phyloP scores from a whole-genome alignment of 2,888 invertebrate species.

The Orthosia cruda region DNA sequence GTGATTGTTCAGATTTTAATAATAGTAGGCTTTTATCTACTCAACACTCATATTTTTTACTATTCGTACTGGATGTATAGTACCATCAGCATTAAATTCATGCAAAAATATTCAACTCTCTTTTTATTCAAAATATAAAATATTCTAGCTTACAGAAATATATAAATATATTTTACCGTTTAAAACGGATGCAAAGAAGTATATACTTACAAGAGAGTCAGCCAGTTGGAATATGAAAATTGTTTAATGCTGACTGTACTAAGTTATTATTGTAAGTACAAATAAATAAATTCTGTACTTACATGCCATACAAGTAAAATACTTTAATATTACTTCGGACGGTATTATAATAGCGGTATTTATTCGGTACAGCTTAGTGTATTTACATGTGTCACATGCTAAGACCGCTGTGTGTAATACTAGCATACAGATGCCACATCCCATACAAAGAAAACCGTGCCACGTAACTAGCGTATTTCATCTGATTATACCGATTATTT shows the following conservation, averaged over 20 bases:
- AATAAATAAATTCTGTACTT: conserved; percentile 38
- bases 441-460: no score
- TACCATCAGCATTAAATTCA: conserved; percentile 59
- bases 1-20: conserved; percentile 16
- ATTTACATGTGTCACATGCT: conserved; percentile 9
- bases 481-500: no score
- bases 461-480: no score
- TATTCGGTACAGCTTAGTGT: conserved; percentile 31
- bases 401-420: not conserved
- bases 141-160: conserved; percentile 57
- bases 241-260: conserved; percentile 59
- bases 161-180: conserved; percentile 49
- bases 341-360: conserved; percentile 58
- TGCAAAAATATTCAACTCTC: conserved; percentile 63
- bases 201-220: conserved; percentile 46
- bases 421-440: no score
- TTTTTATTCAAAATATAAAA: conserved; percentile 56
- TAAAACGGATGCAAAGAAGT: conserved; percentile 50
- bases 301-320: conserved; percentile 44
- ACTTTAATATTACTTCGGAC: conserved; percentile 63
- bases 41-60: conserved; percentile 13
- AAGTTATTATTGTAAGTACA: conserved; percentile 28
- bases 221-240: conserved; percentile 42
- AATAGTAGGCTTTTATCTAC: conserved; percentile 20
- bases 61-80: conserved; percentile 39